Evolutionary conservation across 2,797 vertebrate genomes (phyloP).

Genomic region (Microhierax caerulescens): DNA sequence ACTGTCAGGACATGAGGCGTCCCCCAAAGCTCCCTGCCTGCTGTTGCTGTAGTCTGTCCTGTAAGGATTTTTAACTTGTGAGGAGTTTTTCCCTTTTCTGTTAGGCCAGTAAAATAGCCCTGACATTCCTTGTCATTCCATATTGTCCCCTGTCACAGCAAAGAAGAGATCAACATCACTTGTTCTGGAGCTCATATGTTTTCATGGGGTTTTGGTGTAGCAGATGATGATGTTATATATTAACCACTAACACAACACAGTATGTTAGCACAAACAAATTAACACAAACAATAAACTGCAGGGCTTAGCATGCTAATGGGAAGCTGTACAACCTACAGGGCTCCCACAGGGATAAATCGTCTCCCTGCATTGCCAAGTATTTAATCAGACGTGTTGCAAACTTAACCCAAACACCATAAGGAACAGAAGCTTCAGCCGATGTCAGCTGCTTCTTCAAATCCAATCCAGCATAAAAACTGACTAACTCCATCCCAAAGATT

Average conservation of each 20-base stretch:
- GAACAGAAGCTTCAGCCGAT: not conserved
- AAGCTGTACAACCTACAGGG: not conserved
- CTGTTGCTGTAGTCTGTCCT: not conserved
- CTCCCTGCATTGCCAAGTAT: not conserved
- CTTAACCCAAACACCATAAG: not conserved
- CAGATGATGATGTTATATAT: not conserved
- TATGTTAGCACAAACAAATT: not conserved
- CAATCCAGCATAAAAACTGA: slow-evolving; percentile 37
- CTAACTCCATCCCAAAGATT: slow-evolving; percentile 32
- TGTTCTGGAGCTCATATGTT: not conserved
- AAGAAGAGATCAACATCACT: not conserved
- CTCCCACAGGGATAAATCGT: not conserved
- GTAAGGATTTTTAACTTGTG: not conserved
- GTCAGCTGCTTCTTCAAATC: slow-evolving; percentile 37
- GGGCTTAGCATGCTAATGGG: not conserved
- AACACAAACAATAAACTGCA: not conserved
- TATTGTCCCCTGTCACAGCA: not conserved
- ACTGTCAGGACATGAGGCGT: not conserved
- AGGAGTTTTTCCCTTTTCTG: not conserved
- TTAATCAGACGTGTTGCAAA: not conserved
- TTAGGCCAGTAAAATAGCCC: not conserved
- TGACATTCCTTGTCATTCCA: not conserved
- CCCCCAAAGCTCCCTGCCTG: not conserved
- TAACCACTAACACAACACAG: slow-evolving; percentile 5
- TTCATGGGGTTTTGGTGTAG: not conserved